Base-by-base conservation (phyloP, 2,113 vertebrate genomes). In the Chitala chitala region DNA sequence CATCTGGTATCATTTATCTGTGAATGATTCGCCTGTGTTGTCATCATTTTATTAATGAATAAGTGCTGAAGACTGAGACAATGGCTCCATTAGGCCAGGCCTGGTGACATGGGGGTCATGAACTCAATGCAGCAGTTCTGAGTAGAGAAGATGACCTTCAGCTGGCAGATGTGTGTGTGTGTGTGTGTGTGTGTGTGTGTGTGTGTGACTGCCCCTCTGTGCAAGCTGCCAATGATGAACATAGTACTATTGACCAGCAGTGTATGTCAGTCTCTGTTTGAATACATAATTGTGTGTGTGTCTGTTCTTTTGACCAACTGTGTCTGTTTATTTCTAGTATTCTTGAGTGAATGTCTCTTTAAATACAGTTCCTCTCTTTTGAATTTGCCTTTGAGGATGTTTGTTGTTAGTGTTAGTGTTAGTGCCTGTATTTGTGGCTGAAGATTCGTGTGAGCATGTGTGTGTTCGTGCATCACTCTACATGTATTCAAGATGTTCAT, bases 241-340 rank as follows among this genome's bases (percentile, higher is more conserved):
- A n/a, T n/a, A n/a, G n/a, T n/a, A n/a, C n/a, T n/a, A n/a, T n/a
- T n/a, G n/a, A n/a, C n/a, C n/a, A n/a, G n/a, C n/a, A n/a, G n/a
- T n/a, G n/a, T n/a, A n/a, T n/a, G n/a, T n/a, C n/a, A n/a, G n/a
- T n/a, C n/a, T n/a, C n/a, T n/a, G n/a, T n/a, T n/a, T n/a, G n/a
- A n/a, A n/a, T n/a, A n/a, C n/a, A n/a, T n/a, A n/a, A n/a, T n/a
- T n/a, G n/a, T n/a, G n/a, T n/a, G n/a, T n/a, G n/a, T n/a, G n/a
- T n/a, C 61, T 71, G 82, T 79, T 76, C 15, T 54, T 22, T 56
- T 71, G 79, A n/a, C n/a, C n/a, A n/a, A n/a, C n/a, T n/a, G n/a
- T n/a, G n/a, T n/a, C n/a, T n/a, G n/a, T n/a, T n/a, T n/a, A n/a
- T n/a, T n/a, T n/a, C n/a, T n/a, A n/a, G n/a, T n/a, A n/a, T n/a